Conservation (phyloP, 2,113 vertebrate genomes). For the Motacilla tschutschensis region DNA sequence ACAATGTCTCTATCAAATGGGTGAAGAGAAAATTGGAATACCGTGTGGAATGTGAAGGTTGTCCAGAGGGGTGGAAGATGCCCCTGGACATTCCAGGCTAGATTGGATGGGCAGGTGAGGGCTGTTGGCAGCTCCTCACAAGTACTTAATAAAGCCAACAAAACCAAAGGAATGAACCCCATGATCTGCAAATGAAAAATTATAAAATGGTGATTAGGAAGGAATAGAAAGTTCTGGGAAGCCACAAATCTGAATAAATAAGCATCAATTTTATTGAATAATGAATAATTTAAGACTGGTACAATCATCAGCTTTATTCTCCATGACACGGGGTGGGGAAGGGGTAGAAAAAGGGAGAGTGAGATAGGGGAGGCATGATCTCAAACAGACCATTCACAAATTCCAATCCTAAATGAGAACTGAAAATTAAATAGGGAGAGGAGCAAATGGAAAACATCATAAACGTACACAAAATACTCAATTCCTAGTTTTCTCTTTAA, state of each 20-base stretch:
- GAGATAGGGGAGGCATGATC: constrained; percentile 65
- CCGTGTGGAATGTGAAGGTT: neutral
- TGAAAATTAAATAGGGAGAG: constrained; percentile 82
- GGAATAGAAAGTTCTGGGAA: constrained; percentile 27
- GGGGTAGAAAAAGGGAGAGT: neutral
- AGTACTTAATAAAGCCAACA: neutral
- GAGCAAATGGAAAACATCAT: constrained; percentile 70
- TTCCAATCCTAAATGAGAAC: constrained; percentile 81
- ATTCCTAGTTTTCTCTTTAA: constrained; percentile 93
- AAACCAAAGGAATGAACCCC: neutral
- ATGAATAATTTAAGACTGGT: constrained; percentile 99
- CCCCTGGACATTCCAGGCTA: neutral
- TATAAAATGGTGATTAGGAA: neutral
- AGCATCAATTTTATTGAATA: constrained; percentile 95
- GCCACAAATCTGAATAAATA: constrained; percentile 88
- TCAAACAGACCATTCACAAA: constrained; percentile 76
- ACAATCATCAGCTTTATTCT: constrained; percentile 92
- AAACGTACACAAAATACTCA: constrained; percentile 94
- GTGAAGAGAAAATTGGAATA: neutral
- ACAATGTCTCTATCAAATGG: neutral
- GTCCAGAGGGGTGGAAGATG: neutral
- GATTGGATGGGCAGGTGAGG: neutral
- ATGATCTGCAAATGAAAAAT: neutral
- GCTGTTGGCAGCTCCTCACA: neutral
- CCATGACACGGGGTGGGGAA: constrained; percentile 58